Evolutionary conservation across 2,113 vertebrate species (phyloP).

Genomic region (Sphyrna mokarran): DNA sequence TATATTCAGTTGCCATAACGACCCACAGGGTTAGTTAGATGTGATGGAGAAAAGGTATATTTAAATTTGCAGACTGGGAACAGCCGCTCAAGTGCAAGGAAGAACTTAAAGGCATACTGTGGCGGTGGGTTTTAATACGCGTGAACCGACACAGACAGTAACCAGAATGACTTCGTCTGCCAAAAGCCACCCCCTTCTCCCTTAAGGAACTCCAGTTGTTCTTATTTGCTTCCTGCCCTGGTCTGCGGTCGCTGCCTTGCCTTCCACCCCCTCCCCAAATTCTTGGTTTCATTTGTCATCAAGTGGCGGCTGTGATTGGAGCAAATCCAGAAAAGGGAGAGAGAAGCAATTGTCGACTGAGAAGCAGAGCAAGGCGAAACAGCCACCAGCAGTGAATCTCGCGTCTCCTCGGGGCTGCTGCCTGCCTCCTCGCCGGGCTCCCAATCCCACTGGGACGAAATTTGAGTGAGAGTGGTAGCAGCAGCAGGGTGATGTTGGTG

Average conservation of each 20-base stretch:
- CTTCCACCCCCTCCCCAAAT: background rate
- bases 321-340: background rate
- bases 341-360: conserved; percentile 43
- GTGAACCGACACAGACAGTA: background rate
- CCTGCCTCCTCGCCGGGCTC: conserved; percentile 45
- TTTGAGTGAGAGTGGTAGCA: conserved; percentile 56
- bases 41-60: background rate
- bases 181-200: background rate
- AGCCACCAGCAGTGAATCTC: conserved; percentile 48
- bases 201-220: background rate
- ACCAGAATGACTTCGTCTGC: background rate
- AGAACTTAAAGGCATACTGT: background rate
- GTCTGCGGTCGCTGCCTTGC: background rate
- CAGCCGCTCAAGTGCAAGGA: background rate
- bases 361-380: conserved; percentile 43
- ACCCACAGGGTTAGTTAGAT: background rate
- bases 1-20: conserved; percentile 23
- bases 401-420: conserved; percentile 49
- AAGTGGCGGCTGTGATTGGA: background rate
- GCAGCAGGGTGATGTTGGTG: conserved; percentile 35
- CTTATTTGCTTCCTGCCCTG: background rate
- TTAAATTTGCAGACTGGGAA: background rate
- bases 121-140: background rate
- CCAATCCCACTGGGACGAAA: conserved; percentile 52
- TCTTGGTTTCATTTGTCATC: background rate